phyloP scores from a whole-genome alignment of 2,888 invertebrate genomes.

The Aphodius sticticus region DNA sequence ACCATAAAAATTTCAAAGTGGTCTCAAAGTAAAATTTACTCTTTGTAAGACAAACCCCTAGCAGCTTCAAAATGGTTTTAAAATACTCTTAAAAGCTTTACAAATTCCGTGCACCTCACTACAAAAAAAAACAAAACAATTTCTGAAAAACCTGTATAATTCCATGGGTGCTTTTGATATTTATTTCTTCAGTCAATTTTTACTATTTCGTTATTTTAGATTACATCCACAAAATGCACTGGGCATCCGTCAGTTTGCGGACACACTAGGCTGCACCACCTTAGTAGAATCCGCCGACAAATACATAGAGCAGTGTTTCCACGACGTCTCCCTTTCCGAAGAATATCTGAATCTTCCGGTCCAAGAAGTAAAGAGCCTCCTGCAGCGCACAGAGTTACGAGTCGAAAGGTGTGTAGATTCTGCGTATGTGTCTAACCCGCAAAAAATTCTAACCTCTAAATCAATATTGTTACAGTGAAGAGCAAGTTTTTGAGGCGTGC shows the following conservation, averaged over 20 bases:
- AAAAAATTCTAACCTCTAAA: background rate
- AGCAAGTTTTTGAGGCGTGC: slow-evolving; percentile 85
- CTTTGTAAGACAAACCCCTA: no score
- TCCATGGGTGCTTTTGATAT: no score
- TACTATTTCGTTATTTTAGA: slow-evolving; percentile 56
- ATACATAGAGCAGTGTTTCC: slow-evolving; percentile 82
- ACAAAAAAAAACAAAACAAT: no score
- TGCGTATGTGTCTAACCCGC: no score
- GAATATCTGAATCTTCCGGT: slow-evolving; percentile 75
- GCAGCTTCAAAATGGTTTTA: no score
- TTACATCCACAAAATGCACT: slow-evolving; percentile 83
- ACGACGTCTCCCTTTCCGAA: slow-evolving; percentile 76
- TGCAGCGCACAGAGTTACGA: slow-evolving; percentile 79
- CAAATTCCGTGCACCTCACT: no score
- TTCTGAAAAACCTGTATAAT: no score
- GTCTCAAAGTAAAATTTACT: no score
- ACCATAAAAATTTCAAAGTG: no score
- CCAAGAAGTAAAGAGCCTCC: slow-evolving; percentile 71
- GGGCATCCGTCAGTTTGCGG: slow-evolving; percentile 81
- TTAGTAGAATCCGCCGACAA: slow-evolving; percentile 79
- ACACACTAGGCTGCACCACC: slow-evolving; percentile 74
- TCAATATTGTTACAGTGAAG: slow-evolving; percentile 64
- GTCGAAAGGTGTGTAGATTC: slow-evolving; percentile 62
- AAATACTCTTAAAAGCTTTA: no score
- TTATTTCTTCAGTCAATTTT: background rate